phyloP scores from a whole-genome alignment of 2,888 invertebrate species.

The Yponomeuta cagnagella region DNA sequence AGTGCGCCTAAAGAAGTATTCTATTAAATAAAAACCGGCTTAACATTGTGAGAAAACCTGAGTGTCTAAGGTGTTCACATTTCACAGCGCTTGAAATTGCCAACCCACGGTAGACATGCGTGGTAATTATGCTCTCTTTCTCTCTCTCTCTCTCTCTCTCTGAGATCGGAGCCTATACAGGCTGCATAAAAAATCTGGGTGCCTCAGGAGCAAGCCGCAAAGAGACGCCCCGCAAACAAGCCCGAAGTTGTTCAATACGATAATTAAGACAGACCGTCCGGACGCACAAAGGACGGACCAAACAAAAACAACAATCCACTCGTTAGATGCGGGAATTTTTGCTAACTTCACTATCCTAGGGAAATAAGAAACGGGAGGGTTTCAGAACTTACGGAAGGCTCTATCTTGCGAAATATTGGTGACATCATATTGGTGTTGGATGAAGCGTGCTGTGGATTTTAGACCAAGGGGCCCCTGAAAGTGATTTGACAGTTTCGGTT shows the following conservation, averaged over 20 bases:
- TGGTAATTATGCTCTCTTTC: too few species aligned
- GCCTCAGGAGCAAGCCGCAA: neutral
- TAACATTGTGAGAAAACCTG: too few species aligned
- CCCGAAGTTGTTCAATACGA: slow-evolving; percentile 44
- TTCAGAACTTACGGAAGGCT: neutral
- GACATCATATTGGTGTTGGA: neutral
- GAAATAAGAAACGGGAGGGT: neutral
- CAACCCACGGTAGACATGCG: too few species aligned
- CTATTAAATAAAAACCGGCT: too few species aligned
- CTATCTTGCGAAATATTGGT: neutral
- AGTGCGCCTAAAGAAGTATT: too few species aligned
- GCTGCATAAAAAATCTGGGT: neutral
- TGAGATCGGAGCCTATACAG: neutral
- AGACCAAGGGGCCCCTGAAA: too few species aligned
- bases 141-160: too few species aligned
- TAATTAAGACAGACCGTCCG: slow-evolving; percentile 53
- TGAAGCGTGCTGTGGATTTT: too few species aligned
- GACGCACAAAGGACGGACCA: slow-evolving; percentile 41
- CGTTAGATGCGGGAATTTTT: slow-evolving; percentile 51
- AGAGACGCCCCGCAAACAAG: slow-evolving; percentile 18
- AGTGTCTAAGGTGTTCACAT: too few species aligned
- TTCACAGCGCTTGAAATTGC: too few species aligned
- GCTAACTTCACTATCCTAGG: slow-evolving; percentile 31
- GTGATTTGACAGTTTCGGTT: too few species aligned
- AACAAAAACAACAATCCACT: slow-evolving; percentile 65